Conservation (phyloP, 2,113 vertebrate genomes). For the Leucopsar rothschildi region DNA sequence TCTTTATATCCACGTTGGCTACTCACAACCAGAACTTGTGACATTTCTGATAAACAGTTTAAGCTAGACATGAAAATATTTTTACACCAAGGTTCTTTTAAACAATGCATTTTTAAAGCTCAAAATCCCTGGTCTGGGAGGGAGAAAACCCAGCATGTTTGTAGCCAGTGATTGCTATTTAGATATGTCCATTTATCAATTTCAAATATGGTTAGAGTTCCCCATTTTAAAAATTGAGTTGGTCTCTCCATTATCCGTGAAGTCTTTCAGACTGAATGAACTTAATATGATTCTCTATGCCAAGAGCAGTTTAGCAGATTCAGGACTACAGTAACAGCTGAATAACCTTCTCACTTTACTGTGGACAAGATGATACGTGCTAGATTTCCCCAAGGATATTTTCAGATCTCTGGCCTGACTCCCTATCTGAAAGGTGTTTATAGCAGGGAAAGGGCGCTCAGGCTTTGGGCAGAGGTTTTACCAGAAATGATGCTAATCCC, state of each 20-base stretch:
- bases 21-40: background rate
- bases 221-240: background rate
- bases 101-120: background rate
- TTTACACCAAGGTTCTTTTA: background rate
- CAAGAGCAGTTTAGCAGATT: conserved; percentile 24
- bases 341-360: conserved; percentile 36
- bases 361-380: background rate
- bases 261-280: conserved; percentile 36
- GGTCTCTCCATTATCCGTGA: background rate
- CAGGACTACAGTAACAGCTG: background rate
- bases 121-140: background rate
- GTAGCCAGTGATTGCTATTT: background rate
- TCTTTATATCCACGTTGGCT: background rate
- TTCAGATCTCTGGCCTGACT: background rate
- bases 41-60: background rate
- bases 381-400: background rate
- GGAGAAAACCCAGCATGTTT: background rate
- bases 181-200: background rate
- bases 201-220: background rate
- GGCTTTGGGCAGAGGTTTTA: background rate
- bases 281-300: background rate
- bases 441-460: background rate
- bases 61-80: background rate
- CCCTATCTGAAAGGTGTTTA: background rate
- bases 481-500: background rate